Evolutionary conservation across 1,140 invertebrate species (phyloP), one percentile per base, ranked within the genome.

Genomic region (Hypsibius dujardini): DNA sequence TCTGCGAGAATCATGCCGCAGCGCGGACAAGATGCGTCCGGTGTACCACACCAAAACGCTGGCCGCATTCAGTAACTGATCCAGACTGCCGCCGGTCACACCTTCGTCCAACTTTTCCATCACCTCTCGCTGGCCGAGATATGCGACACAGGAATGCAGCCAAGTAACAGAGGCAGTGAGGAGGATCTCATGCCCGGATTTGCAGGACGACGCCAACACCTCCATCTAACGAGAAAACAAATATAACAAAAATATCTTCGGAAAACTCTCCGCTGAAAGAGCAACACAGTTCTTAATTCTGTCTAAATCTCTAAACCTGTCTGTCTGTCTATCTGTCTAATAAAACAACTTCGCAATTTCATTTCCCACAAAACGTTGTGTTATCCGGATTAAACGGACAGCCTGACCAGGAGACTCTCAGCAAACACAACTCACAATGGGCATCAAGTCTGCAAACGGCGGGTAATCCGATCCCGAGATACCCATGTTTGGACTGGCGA

Each of bases 371-470:
- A n/a, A n/a, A n/a, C n/a, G n/a, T n/a, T n/a, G n/a, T n/a, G n/a
- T n/a, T n/a, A n/a, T n/a, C n/a, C n/a, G n/a, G n/a, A n/a, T n/a
- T n/a, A n/a, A n/a, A n/a, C n/a, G n/a, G n/a, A n/a, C n/a, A n/a
- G n/a, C n/a, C n/a, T n/a, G n/a, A n/a, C n/a, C n/a, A n/a, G n/a
- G n/a, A n/a, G n/a, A n/a, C n/a, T n/a, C n/a, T n/a, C n/a, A n/a
- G n/a, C n/a, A n/a, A n/a, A n/a, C n/a, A n/a, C n/a, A n/a, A n/a
- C n/a, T n/a, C n/a, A n/a, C n/a, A n/a, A 46, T 15, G 74, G 76
- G 75, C 74, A 82, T 81, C 81, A 82, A 50, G 78, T 71, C 69
- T 80, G 77, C 40, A 95, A 81, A 90, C 91, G 95, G 45, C 83
- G 79, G 2, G 87, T 84, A 0, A 87, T 85, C 50, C 7, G 50